Evolutionary conservation across 2,113 vertebrate species (phyloP).

Genomic region (Lonchura striata): DNA sequence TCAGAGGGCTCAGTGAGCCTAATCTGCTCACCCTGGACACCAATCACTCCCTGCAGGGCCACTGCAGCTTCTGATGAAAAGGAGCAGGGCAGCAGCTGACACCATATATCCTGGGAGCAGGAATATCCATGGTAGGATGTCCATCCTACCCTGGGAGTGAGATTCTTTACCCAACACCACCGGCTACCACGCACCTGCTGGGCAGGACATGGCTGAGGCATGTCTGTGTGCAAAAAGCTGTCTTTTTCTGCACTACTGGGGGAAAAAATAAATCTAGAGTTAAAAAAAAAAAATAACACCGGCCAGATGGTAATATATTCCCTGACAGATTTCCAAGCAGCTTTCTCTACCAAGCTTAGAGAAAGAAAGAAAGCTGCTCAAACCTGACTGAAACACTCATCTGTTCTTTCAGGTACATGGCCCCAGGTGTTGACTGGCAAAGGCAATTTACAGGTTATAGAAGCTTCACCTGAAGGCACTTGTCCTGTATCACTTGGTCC

Average conservation of each 20-base stretch:
- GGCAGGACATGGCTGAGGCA: neutral
- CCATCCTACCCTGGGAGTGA: neutral
- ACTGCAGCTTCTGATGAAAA: neutral
- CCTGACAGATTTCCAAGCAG: conserved; percentile 26
- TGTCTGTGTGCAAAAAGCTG: neutral
- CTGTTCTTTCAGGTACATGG: neutral
- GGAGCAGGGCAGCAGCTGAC: neutral
- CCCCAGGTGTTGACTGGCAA: neutral
- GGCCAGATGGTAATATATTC: conserved; percentile 37
- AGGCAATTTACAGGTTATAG: neutral
- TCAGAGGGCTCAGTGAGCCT: neutral
- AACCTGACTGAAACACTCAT: neutral
- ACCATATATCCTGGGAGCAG: neutral
- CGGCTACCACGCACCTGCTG: accelerated
- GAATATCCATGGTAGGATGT: neutral
- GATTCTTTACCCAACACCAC: neutral
- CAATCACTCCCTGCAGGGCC: neutral
- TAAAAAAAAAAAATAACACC: neutral
- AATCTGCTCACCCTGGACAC: neutral
- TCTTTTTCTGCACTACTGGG: neutral
- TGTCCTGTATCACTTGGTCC: neutral
- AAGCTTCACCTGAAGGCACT: neutral
- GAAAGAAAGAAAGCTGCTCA: neutral
- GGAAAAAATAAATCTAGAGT: neutral
- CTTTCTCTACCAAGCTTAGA: neutral